phyloP scores from a whole-genome alignment of 2,797 vertebrate species.

The Ispidina lecontei region DNA sequence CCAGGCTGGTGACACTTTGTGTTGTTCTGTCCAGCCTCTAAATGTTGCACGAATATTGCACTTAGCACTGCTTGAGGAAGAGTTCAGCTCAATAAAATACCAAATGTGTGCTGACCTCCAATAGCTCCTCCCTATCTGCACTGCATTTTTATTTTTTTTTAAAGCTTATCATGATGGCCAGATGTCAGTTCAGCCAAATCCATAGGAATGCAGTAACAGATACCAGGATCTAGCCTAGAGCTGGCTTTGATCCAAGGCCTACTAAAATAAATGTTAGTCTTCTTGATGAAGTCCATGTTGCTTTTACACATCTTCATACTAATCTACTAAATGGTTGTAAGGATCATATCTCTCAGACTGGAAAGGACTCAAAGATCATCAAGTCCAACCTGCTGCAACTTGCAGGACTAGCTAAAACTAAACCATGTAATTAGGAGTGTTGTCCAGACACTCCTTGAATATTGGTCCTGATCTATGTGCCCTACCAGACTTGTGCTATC shows the following conservation, averaged over 20 bases:
- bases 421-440: neutral
- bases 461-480: neutral
- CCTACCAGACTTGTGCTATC: neutral
- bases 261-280: neutral
- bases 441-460: neutral
- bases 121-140: neutral
- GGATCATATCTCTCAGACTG: neutral
- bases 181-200: conserved; percentile 50
- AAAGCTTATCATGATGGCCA: conserved; percentile 17
- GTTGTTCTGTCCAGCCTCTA: neutral
- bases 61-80: neutral
- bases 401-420: neutral
- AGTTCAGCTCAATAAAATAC: neutral
- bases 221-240: neutral
- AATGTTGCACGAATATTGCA: neutral
- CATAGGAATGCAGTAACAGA: conserved; percentile 46
- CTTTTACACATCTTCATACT: neutral
- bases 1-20: neutral
- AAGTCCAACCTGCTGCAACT: neutral
- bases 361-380: neutral
- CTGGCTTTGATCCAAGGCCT: neutral
- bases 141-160: neutral
- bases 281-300: neutral
- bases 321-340: neutral
- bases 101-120: neutral